Conservation (phyloP, 2,113 vertebrate genomes). For the Tachysurus fulvidraco region DNA sequence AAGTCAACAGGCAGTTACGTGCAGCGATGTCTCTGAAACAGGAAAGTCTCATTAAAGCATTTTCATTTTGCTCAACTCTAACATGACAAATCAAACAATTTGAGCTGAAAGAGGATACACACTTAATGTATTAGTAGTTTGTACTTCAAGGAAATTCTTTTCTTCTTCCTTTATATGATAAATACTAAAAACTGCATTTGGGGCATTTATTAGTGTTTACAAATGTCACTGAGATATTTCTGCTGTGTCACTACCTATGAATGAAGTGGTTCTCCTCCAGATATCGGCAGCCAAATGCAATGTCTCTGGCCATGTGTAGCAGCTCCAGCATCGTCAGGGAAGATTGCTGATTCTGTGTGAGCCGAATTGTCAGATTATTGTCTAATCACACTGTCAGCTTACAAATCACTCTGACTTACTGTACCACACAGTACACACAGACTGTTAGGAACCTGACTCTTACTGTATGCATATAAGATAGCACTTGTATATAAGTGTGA, state of each 20-base stretch:
- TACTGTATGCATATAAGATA: background rate
- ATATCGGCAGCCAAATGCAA: conserved; percentile 86
- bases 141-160: background rate
- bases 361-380: conserved; percentile 30
- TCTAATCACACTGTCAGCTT: conserved; percentile 2
- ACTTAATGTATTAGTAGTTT: background rate
- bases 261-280: conserved; percentile 95
- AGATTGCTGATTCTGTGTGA: conserved; percentile 78
- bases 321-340: conserved; percentile 83
- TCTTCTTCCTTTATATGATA: background rate
- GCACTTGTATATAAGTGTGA: background rate
- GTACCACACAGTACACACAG: background rate
- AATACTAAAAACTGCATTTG: background rate
- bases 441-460: background rate
- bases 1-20: conserved; percentile 88
- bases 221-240: background rate
- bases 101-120: background rate
- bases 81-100: conserved; percentile 20
- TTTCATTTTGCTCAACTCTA: background rate
- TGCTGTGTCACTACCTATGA: conserved; percentile 75
- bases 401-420: background rate
- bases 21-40: conserved; percentile 86
- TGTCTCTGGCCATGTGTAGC: conserved; percentile 86
- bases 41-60: background rate
- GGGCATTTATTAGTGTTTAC: background rate